Conservation (phyloP, 2,113 vertebrate genomes). For the Gulo gulo region DNA sequence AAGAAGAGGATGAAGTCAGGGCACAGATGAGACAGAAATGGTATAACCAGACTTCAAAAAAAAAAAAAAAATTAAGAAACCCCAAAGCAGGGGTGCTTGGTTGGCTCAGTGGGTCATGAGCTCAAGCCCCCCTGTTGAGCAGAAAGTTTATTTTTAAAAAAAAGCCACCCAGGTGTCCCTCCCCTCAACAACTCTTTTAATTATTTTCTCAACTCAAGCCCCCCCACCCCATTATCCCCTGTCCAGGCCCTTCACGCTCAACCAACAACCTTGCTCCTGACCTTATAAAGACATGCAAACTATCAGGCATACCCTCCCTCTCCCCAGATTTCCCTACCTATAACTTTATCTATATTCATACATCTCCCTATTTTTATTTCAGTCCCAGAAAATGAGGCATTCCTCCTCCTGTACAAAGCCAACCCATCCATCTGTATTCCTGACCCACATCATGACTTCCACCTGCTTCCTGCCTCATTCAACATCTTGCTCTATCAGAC, state of each 20-base stretch:
- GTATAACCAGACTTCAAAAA: neutral
- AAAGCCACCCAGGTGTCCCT: neutral
- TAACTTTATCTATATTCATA: neutral
- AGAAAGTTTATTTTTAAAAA: neutral
- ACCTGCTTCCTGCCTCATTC: neutral
- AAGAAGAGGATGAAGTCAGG: neutral
- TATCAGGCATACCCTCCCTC: neutral
- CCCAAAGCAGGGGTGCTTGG: neutral
- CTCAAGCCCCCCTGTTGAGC: neutral
- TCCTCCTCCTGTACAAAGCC: neutral
- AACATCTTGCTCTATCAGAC: neutral
- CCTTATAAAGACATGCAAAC: neutral
- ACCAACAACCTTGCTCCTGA: neutral
- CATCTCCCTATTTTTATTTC: neutral
- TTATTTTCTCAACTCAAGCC: neutral
- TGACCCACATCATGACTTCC: neutral
- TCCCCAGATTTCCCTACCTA: neutral
- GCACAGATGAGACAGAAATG: neutral
- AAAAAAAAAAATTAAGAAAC: neutral
- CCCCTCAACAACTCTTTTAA: neutral
- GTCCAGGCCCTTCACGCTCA: neutral
- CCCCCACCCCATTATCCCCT: neutral
- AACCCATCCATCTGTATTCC: neutral
- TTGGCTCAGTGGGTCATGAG: neutral
- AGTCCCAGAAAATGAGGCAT: neutral